Percentiles rank a stretch among this genome's conserved stretches.
Evolutionary conservation across 2,797 vertebrate genomes (phyloP).

Genomic region (Acanthurus lineatus): DNA sequence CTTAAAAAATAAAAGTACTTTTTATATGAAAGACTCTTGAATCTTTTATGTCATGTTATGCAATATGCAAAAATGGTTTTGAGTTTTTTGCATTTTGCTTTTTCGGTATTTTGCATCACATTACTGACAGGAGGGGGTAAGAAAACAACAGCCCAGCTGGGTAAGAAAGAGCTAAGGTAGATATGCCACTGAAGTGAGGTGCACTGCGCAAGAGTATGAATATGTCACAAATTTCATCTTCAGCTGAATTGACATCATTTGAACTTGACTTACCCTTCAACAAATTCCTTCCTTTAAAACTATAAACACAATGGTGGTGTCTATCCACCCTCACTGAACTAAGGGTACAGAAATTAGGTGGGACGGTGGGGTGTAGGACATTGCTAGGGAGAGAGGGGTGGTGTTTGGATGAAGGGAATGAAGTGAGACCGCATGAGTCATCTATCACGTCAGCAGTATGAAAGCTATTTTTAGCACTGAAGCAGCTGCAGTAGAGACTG

Average conservation of each 20-base stretch:
- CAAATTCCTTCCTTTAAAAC: neutral
- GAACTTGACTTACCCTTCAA: neutral
- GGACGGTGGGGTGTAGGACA: slow-evolving; percentile 25
- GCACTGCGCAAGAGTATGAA: slow-evolving; percentile 29
- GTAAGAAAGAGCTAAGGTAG: neutral
- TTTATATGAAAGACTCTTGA: slow-evolving; percentile 8
- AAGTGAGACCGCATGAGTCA: slow-evolving; percentile 76
- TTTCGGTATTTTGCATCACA: slow-evolving; percentile 13
- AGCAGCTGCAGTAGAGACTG: slow-evolving; percentile 68
- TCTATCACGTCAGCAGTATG: slow-evolving; percentile 75
- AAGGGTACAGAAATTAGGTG: slow-evolving; percentile 11
- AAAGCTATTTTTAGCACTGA: slow-evolving; percentile 80
- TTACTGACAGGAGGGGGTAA: neutral
- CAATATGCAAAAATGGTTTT: neutral
- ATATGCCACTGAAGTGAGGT: slow-evolving; percentile 19
- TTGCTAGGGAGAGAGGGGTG: slow-evolving; percentile 31
- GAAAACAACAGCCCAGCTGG: neutral
- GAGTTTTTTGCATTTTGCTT: too few relatives aligned
- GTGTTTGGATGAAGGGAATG: slow-evolving; percentile 35
- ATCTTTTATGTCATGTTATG: neutral
- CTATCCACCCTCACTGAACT: neutral
- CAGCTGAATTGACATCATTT: neutral
- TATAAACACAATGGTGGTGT: neutral
- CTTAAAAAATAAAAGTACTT: slow-evolving; percentile 35
- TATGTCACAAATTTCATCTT: slow-evolving; percentile 12